phyloP scores from a whole-genome alignment of 2,113 vertebrate genomes.

The Patagioenas fasciata region DNA sequence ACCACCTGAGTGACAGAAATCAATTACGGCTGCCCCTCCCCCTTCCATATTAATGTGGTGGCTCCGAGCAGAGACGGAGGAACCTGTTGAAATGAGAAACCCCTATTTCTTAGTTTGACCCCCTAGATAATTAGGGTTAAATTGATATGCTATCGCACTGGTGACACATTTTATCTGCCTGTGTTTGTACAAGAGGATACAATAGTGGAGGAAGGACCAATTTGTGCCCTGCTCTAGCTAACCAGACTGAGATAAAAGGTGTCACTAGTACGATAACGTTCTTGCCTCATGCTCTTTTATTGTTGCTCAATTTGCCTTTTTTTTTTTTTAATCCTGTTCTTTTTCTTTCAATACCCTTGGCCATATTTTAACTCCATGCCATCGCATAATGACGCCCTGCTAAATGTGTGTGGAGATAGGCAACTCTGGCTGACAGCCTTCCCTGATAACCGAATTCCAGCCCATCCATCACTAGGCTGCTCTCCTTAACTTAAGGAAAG shows the following conservation, averaged over 20 bases:
- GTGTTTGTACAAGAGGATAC: constrained; percentile 84
- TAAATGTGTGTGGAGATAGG: constrained; percentile 82
- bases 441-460: constrained; percentile 81
- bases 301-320: constrained; percentile 80
- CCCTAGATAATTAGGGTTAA: constrained; percentile 86
- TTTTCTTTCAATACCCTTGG: constrained; percentile 77
- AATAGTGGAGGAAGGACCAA: constrained; percentile 81
- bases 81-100: constrained; percentile 84
- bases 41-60: constrained; percentile 54
- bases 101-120: constrained; percentile 82
- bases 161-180: constrained; percentile 83
- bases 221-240: constrained; percentile 75
- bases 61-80: constrained; percentile 66
- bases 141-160: constrained; percentile 77
- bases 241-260: constrained; percentile 81
- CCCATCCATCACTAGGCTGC: constrained; percentile 80
- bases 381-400: constrained; percentile 81
- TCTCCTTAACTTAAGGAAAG: constrained; percentile 81
- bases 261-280: constrained; percentile 79
- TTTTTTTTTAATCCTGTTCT: constrained; percentile 70
- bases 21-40: constrained; percentile 72
- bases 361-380: constrained; percentile 84
- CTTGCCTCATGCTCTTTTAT: constrained; percentile 74
- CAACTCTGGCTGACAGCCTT: constrained; percentile 82
- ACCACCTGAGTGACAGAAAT: constrained; percentile 78